phyloP scores from a whole-genome alignment of 1,140 invertebrate genomes.

The Neodiprion lecontei region DNA sequence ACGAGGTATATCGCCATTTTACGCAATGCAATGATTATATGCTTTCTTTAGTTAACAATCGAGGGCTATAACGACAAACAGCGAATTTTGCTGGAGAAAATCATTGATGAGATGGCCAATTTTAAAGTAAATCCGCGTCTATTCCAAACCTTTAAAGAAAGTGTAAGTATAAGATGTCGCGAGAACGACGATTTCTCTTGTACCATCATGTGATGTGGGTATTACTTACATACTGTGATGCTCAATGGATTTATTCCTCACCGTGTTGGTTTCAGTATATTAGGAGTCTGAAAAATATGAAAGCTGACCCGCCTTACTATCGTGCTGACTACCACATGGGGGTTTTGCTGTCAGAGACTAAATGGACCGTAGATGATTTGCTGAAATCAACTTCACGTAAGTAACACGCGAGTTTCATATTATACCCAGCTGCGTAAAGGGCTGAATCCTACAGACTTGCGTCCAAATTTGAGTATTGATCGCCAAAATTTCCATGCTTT shows the following conservation, averaged over 20 bases:
- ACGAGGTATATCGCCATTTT: background rate
- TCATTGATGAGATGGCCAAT: conserved; percentile 83
- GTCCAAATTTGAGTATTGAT: background rate
- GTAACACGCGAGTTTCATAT: conserved; percentile 26
- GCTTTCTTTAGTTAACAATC: conserved; percentile 72
- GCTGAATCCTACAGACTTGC: background rate
- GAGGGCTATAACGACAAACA: conserved; percentile 94
- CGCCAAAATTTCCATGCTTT: conserved; percentile 27
- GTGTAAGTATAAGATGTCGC: conserved; percentile 60
- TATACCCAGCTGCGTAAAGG: conserved; percentile 2
- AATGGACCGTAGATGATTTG: conserved; percentile 90
- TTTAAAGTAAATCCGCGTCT: conserved; percentile 85
- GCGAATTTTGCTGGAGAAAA: conserved; percentile 83
- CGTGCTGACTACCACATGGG: conserved; percentile 89
- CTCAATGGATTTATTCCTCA: too few relatives aligned
- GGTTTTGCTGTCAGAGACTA: conserved; percentile 81
- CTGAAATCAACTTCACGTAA: conserved; percentile 79
- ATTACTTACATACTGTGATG: too few relatives aligned
- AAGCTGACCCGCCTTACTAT: conserved; percentile 91
- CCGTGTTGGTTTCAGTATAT: conserved; percentile 66
- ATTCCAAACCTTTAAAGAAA: conserved; percentile 91
- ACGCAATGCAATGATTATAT: conserved; percentile 1
- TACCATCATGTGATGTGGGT: conserved; percentile 12
- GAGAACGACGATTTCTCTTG: conserved; percentile 4
- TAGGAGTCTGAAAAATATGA: conserved; percentile 80